These are phyloP conservation scores for Ibidorhyncha struthersii DNA, from an alignment of 2,113 vertebrate genomes.

Conservation along the genomic window DNA sequence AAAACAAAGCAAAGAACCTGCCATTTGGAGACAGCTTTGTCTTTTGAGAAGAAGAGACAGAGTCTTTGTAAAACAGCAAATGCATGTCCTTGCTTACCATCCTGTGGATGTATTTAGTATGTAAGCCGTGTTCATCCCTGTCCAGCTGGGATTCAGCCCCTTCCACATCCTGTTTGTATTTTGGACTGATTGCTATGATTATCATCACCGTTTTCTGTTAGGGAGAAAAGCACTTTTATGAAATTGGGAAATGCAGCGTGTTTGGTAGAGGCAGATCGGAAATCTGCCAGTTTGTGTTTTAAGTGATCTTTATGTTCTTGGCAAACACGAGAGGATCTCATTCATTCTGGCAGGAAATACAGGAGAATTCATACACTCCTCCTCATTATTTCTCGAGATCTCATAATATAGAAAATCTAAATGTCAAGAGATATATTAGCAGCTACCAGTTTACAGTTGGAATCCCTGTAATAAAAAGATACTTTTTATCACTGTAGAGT, in stretches of 20 bases:
- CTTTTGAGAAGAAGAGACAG: not conserved
- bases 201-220: constrained; percentile 94
- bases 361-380: not conserved
- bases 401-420: constrained; percentile 41
- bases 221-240: constrained; percentile 72
- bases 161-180: constrained; percentile 94
- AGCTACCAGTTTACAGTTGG: constrained; percentile 45
- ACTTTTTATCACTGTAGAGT: not conserved
- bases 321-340: constrained; percentile 49
- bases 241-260: constrained; percentile 49
- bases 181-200: constrained; percentile 95
- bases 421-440: constrained; percentile 48
- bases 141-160: constrained; percentile 82
- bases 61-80: constrained; percentile 42
- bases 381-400: constrained; percentile 43
- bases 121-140: constrained; percentile 90
- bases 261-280: constrained; percentile 70
- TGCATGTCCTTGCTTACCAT: constrained; percentile 82
- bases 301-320: constrained; percentile 53
- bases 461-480: constrained; percentile 30
- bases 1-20: constrained; percentile 60
- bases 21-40: constrained; percentile 31
- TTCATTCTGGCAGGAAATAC: constrained; percentile 55
- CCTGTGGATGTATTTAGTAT: constrained; percentile 95
- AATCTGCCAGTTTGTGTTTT: constrained; percentile 68